A percentile compares a stretch with the other conserved stretches of the same genome.
phyloP scores from a whole-genome alignment of 2,797 vertebrate species.

The Antennarius maculatus region DNA sequence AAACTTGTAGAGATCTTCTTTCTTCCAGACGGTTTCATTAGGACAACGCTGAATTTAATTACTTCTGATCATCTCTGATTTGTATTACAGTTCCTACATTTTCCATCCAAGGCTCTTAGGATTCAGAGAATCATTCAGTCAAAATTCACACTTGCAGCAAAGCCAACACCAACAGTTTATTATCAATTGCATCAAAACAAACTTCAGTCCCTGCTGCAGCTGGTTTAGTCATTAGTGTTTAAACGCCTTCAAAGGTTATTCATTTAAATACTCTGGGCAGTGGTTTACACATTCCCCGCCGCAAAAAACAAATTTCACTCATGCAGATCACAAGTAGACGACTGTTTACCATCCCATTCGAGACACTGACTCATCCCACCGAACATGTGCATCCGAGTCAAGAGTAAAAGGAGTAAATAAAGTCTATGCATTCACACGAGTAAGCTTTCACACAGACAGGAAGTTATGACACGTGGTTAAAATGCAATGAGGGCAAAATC shows the following conservation, averaged over 20 bases:
- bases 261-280: not conserved
- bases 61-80: not conserved
- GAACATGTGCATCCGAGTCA: slow-evolving; percentile 21
- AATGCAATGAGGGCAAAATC: slow-evolving; percentile 18
- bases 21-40: not conserved
- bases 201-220: not conserved
- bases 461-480: slow-evolving; percentile 29
- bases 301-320: slow-evolving; percentile 5
- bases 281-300: slow-evolving; percentile 6
- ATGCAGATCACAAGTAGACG: slow-evolving; percentile 16
- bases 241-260: not conserved
- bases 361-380: slow-evolving; percentile 64
- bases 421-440: slow-evolving; percentile 37
- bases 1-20: not conserved
- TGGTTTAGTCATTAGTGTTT: not conserved
- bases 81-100: not conserved
- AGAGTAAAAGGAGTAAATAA: slow-evolving; percentile 48
- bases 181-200: not conserved
- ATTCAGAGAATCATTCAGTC: not conserved
- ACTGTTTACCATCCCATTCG: slow-evolving; percentile 3
- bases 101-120: not conserved
- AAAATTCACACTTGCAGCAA: not conserved
- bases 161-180: not conserved
- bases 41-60: not conserved
- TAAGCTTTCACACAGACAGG: slow-evolving; percentile 17